phyloP scores from a whole-genome alignment of 2,797 vertebrate genomes.

The Eptatretus atami region DNA sequence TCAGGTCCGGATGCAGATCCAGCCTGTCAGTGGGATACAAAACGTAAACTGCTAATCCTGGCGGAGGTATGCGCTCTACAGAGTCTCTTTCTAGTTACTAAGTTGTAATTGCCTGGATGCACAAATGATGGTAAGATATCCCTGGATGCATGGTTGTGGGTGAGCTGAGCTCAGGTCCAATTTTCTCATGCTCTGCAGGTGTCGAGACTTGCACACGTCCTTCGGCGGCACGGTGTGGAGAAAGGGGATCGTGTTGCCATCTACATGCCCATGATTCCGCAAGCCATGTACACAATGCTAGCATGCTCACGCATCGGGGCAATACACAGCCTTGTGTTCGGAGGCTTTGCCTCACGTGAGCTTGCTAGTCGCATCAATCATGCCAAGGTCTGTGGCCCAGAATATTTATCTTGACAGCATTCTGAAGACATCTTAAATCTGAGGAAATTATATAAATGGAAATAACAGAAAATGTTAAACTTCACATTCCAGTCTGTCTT shows the following conservation, averaged over 20 bases:
- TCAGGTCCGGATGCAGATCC: no score
- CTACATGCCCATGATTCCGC: constrained; percentile 95
- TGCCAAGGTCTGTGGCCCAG: constrained; percentile 30
- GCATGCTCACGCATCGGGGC: constrained; percentile 73
- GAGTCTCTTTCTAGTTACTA: no score
- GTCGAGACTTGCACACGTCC: constrained; percentile 50
- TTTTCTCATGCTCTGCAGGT: constrained; percentile 18
- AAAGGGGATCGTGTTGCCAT: constrained; percentile 67
- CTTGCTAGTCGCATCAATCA: constrained; percentile 57
- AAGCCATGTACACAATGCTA: constrained; percentile 71
- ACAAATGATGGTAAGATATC: no score
- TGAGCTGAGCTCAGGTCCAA: neutral
- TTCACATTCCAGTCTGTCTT: no score
- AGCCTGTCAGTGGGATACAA: no score
- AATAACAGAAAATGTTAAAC: no score
- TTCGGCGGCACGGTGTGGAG: constrained; percentile 37
- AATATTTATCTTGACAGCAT: neutral
- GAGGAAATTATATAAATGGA: no score
- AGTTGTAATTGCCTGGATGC: no score
- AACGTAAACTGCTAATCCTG: no score
- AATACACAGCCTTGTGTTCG: constrained; percentile 81
- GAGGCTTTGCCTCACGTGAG: constrained; percentile 75
- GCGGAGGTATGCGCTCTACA: no score
- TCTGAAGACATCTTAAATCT: no score
- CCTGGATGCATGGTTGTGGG: no score